Conservation (phyloP, 2,888 invertebrate genomes). For the Vanessa cardui region DNA sequence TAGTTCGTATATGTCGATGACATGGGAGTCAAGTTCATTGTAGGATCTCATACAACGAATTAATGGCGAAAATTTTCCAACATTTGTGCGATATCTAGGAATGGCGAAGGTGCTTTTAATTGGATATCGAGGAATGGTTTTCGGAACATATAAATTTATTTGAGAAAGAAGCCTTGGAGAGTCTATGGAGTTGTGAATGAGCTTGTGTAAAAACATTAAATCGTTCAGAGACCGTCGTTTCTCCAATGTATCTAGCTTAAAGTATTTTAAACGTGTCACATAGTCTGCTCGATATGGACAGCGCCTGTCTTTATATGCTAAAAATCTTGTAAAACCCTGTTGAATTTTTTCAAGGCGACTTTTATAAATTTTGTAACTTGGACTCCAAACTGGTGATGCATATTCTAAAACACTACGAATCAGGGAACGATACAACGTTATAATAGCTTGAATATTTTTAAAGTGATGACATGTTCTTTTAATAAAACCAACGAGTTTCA, state of each 20-base stretch:
- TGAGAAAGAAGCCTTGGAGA: constrained; percentile 7
- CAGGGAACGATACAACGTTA: constrained; percentile 1
- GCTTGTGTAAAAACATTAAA: constrained; percentile 6
- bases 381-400: constrained; percentile 1
- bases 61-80: no score
- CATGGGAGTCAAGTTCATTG: not conserved
- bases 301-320: constrained; percentile 1
- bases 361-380: no score
- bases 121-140: constrained; percentile 1
- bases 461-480: not conserved
- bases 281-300: constrained; percentile 6
- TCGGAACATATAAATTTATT: constrained; percentile 10
- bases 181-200: constrained; percentile 4
- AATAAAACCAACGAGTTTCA: not conserved
- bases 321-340: constrained; percentile 11
- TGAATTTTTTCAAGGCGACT: constrained; percentile 7
- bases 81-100: constrained; percentile 1
- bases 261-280: constrained; percentile 1
- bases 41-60: constrained; percentile 1
- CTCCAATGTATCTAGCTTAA: constrained; percentile 10
- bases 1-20: no score
- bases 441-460: not conserved
- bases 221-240: constrained; percentile 10
- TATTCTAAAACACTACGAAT: constrained; percentile 1
- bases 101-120: not conserved